phyloP scores from a whole-genome alignment of 2,113 vertebrate species.

The Craseonycteris thonglongyai region DNA sequence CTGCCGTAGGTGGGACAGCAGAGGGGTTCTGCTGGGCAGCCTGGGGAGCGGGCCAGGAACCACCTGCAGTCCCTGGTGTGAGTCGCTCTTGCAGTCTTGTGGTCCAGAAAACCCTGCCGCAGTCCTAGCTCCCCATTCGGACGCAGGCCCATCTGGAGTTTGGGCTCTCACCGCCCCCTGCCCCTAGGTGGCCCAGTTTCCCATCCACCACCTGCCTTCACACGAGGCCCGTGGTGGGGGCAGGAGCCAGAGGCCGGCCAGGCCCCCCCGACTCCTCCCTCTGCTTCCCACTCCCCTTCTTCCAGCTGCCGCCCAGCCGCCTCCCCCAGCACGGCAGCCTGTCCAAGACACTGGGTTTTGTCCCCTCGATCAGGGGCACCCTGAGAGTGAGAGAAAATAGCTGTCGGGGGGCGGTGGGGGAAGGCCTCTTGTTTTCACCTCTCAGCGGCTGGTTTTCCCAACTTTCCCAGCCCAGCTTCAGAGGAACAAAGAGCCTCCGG shows the following conservation, averaged over 20 bases:
- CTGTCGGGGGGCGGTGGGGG: constrained; percentile 31
- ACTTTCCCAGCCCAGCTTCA: constrained; percentile 76
- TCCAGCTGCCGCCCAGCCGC: constrained; percentile 42
- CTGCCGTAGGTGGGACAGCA: background rate
- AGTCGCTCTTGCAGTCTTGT: background rate
- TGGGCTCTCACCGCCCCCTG: background rate
- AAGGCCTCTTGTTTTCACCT: constrained; percentile 63
- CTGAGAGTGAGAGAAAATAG: constrained; percentile 65
- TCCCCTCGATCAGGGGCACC: constrained; percentile 57
- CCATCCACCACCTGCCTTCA: constrained; percentile 57
- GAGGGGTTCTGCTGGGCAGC: accelerated
- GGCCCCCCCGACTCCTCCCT: background rate
- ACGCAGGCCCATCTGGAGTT: background rate
- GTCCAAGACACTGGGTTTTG: constrained; percentile 66
- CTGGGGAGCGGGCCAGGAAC: too few species aligned
- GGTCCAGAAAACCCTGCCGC: background rate
- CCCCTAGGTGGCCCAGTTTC: background rate
- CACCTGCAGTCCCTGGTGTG: background rate
- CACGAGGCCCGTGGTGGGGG: background rate
- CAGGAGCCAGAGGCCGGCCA: background rate
- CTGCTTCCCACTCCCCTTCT: background rate
- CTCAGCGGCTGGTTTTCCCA: constrained; percentile 57
- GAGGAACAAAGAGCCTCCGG: constrained; percentile 74
- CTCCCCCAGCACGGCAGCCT: constrained; percentile 49
- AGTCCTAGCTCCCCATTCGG: background rate